phyloP scores from a whole-genome alignment of 2,113 vertebrate species.

The Zosterops borbonicus region DNA sequence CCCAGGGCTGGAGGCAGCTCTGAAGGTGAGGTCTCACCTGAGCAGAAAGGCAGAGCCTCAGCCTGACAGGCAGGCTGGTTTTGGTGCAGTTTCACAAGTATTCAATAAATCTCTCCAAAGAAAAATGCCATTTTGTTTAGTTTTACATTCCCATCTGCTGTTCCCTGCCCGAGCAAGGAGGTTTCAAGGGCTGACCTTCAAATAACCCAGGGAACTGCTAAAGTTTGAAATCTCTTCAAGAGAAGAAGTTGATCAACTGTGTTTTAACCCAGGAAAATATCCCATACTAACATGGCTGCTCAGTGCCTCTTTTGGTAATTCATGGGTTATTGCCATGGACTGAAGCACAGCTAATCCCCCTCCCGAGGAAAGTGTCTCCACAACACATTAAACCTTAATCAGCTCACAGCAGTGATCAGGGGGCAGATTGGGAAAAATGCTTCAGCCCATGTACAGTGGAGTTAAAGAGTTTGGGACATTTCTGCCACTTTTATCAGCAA shows the following conservation, averaged over 20 bases:
- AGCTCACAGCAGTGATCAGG: not conserved
- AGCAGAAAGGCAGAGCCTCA: not conserved
- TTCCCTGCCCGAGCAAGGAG: not conserved
- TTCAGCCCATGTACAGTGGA: not conserved
- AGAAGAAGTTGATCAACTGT: not conserved
- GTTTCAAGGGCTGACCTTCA: not conserved
- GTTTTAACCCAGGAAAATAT: not conserved
- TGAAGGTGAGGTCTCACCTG: not conserved
- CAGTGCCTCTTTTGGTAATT: not conserved
- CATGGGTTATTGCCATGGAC: not conserved
- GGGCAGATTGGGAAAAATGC: not conserved
- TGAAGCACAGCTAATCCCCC: not conserved
- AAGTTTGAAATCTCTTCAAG: not conserved
- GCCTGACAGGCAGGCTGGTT: not conserved
- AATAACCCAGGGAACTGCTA: not conserved
- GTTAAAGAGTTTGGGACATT: not conserved
- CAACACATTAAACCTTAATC: constrained; percentile 4
- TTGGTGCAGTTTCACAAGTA: not conserved
- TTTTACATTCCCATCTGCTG: not conserved
- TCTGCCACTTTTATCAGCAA: not conserved
- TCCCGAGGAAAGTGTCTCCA: not conserved
- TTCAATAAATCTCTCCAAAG: not conserved
- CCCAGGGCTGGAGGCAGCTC: not conserved
- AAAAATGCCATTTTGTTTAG: not conserved
- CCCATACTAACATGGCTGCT: not conserved